Base-by-base conservation (phyloP, 2,888 invertebrate species). In the Stenoptilia bipunctidactyla region DNA sequence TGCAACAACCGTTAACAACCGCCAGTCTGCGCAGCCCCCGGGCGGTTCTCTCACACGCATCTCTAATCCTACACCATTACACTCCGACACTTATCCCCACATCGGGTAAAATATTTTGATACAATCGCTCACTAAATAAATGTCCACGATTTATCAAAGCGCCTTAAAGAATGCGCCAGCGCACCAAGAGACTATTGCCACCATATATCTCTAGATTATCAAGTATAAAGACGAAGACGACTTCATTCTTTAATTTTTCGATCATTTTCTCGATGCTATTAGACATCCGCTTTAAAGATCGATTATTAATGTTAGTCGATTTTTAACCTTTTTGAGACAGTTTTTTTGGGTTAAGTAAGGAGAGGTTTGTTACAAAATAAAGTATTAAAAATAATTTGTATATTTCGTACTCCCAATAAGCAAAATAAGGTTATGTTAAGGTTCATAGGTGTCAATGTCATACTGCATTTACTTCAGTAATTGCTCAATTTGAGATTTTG, bases 41-140 rank as follows among this genome's bases (percentile, higher is more conserved):
- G 48, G 65, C 48, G 56, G 30, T n/a, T 57, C 48, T 49, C 59
- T 49, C 62, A 58, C 52, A 56, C 45, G 53, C 56, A 47, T 41
- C 49, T 56, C 66, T 68, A 72, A 70, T 64, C 67, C 20, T 20
- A 65, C 57, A 48, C 68, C 62, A 70, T 73, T 68, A 74, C 69
- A 51, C 55, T 20, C 50, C 68, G 80, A 79, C 79, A 71, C 64
- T 79, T 75, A 80, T 77, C 76, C 74, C 13, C 57, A 54, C 64
- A 66, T 66, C 62, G 58, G 66, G 66, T 73, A 66, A 76, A 82
- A 83, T 79, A 82, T 83, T 82, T 75, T 79, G 82, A 83, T 82
- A 75, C 71, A 73, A 82, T 80, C 80, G 65, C 61, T 43, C 3
- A 51, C 46, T 58, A 73, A 72, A 82, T 75, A 71, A 80, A 83